Conservation (phyloP, 2,888 invertebrate genomes). For the Himalopsyche tibetana region DNA sequence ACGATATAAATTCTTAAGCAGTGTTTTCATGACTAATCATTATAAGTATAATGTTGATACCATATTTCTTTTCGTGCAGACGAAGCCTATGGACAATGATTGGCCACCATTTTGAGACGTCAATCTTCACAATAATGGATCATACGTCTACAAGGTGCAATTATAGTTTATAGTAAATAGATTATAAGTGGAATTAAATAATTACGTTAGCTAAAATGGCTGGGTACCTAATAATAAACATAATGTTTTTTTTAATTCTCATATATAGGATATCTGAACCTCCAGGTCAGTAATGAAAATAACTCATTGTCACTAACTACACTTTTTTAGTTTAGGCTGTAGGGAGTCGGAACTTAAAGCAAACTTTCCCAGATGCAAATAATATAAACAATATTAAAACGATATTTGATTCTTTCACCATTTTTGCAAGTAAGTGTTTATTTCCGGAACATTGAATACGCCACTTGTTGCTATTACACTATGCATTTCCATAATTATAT, state of each 20-base stretch:
- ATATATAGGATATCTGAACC: neutral
- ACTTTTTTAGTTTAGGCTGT: no score
- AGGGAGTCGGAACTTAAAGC: no score
- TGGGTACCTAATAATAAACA: conserved; percentile 10
- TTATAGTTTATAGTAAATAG: conserved; percentile 34
- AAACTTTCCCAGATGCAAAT: no score
- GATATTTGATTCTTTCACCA: no score
- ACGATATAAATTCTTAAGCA: no score
- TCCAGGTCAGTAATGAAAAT: neutral
- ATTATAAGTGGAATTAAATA: conserved; percentile 34
- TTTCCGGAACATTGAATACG: no score
- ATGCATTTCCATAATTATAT: no score
- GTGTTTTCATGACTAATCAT: no score
- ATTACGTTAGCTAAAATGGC: conserved; percentile 26
- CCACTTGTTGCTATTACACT: no score
- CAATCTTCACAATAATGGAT: conserved; percentile 30
- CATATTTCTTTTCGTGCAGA: neutral
- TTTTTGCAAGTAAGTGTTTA: no score
- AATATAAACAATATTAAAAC: no score
- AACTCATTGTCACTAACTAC: neutral
- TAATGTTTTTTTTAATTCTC: neutral
- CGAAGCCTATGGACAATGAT: neutral
- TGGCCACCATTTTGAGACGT: conserved; percentile 16
- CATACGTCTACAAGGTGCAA: conserved; percentile 34
- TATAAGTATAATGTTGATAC: neutral